These are phyloP conservation scores for Physocephala rufipes DNA, from an alignment of 2,888 invertebrate genomes.

Conservation along the genomic window DNA sequence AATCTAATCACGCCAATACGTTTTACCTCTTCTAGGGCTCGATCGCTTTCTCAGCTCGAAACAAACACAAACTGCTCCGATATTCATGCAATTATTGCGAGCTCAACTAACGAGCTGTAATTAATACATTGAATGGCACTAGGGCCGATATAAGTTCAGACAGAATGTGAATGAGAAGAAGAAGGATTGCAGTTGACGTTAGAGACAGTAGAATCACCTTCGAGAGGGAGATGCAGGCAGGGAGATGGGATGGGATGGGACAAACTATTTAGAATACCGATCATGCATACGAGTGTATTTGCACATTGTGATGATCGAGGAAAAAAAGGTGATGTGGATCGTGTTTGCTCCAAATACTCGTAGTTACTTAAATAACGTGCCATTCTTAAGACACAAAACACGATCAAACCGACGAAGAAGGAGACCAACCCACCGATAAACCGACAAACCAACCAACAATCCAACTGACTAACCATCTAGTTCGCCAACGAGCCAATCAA, in stretches of 20 bases:
- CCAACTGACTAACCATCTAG: no score
- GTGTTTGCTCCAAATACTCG: conserved; percentile 32
- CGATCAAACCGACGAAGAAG: conserved; percentile 14
- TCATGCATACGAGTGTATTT: not conserved
- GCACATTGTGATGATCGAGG: not conserved
- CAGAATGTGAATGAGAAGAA: not conserved
- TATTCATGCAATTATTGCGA: conserved; percentile 33
- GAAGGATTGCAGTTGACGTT: no score
- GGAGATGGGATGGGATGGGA: not conserved
- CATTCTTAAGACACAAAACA: conserved; percentile 10
- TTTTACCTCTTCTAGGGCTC: no score
- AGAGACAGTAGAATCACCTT: conserved; percentile 4
- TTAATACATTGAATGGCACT: conserved; percentile 28
- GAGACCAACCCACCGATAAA: conserved; percentile 15
- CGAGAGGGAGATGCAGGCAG: not conserved
- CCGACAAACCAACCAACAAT: no score
- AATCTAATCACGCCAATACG: not conserved
- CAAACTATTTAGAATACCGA: conserved; percentile 14
- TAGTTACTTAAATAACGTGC: conserved; percentile 5
- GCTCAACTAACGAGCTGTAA: conserved; percentile 35
- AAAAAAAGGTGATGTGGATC: conserved; percentile 3
- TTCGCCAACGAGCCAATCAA: no score
- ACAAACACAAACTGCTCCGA: not conserved
- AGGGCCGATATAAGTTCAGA: not conserved
- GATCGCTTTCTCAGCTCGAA: no score